A percentile compares a stretch with the other conserved stretches of the same genome.
Conservation (phyloP, 1,140 invertebrate genomes). For the Meteorus sp. region DNA sequence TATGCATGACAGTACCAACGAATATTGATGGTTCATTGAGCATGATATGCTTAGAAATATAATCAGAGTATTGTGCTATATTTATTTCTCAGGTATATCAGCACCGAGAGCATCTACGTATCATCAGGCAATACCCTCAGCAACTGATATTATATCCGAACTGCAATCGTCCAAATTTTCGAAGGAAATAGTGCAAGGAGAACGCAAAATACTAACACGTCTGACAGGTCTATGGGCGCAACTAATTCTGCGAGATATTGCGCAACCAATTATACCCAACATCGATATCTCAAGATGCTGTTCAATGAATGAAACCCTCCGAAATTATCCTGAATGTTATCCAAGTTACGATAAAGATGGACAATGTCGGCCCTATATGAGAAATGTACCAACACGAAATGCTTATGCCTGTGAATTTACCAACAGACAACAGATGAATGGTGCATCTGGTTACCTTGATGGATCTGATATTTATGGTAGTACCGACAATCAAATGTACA, state of each 20-base stretch:
- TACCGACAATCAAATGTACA: slow-evolving; percentile 68
- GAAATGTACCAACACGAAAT: slow-evolving; percentile 71
- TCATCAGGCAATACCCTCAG: slow-evolving; percentile 62
- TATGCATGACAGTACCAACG: too few species aligned
- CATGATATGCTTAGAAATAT: too few species aligned
- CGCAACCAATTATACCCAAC: slow-evolving; percentile 65
- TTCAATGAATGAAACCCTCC: too few species aligned
- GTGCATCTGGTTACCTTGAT: slow-evolving; percentile 85
- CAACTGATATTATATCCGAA: slow-evolving; percentile 57
- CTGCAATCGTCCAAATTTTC: slow-evolving; percentile 34
- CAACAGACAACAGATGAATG: slow-evolving; percentile 82
- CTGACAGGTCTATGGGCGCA: slow-evolving; percentile 82
- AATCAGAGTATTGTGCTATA: not conserved
- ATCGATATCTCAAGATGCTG: slow-evolving; percentile 41
- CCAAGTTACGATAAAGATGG: slow-evolving; percentile 45
- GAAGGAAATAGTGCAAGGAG: slow-evolving; percentile 42
- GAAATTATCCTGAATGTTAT: slow-evolving; percentile 63
- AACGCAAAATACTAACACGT: slow-evolving; percentile 75
- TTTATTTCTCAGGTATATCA: slow-evolving; percentile 60
- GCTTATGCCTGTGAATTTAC: slow-evolving; percentile 69
- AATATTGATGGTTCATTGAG: too few species aligned
- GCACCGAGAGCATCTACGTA: slow-evolving; percentile 62
- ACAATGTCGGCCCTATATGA: slow-evolving; percentile 71
- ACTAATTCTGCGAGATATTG: slow-evolving; percentile 76
- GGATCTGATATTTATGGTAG: slow-evolving; percentile 85